Evolutionary conservation across 2,113 vertebrate genomes (phyloP).

Genomic region (Antechinus stuartii): DNA sequence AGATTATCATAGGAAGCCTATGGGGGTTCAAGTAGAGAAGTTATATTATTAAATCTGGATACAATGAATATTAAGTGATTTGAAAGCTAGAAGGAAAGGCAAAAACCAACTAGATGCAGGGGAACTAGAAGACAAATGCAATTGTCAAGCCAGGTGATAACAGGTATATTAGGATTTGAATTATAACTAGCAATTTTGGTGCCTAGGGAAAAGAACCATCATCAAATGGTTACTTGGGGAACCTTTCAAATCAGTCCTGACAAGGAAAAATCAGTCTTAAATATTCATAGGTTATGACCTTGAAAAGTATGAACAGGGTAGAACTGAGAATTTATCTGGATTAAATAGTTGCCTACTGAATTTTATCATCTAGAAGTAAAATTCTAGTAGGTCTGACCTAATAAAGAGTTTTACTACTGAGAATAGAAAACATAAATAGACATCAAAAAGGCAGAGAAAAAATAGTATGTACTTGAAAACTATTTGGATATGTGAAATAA

Average conservation of each 20-base stretch:
- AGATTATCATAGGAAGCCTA: not conserved
- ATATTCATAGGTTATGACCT: not conserved
- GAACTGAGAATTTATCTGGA: not conserved
- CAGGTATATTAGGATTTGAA: not conserved
- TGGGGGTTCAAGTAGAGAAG: not conserved
- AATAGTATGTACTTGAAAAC: not conserved
- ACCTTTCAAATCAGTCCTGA: not conserved
- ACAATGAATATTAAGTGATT: not conserved
- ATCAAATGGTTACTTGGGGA: not conserved
- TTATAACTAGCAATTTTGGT: not conserved
- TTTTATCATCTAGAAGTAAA: not conserved
- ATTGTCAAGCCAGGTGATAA: not conserved
- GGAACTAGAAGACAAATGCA: not conserved
- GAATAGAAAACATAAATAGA: not conserved
- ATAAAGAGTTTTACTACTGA: not conserved
- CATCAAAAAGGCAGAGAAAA: not conserved
- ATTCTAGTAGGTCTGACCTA: not conserved
- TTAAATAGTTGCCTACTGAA: not conserved
- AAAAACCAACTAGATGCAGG: not conserved
- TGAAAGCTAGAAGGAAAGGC: not conserved
- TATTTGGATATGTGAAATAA: not conserved
- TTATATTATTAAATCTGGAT: not conserved
- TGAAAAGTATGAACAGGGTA: not conserved
- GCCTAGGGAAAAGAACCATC: not conserved
- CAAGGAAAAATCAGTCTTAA: not conserved